Evolutionary conservation across 2,888 invertebrate species (phyloP), one percentile per base, ranked within the genome.

Genomic region (Gymnocheta viridis): DNA sequence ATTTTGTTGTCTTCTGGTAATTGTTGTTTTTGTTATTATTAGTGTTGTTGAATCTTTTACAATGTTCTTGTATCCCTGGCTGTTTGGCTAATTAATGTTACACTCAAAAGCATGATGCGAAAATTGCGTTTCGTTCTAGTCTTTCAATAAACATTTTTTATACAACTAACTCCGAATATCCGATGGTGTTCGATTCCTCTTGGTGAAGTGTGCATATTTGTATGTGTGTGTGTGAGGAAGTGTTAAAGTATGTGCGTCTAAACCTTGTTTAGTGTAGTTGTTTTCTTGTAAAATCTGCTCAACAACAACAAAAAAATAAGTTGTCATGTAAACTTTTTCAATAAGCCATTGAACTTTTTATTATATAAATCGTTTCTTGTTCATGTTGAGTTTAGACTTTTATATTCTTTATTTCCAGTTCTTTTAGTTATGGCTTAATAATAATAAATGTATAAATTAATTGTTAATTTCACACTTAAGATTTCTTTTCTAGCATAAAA

Each of bases 121-220:
- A 84, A 84, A 84, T 84, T 84, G 81, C 84, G 84, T 84, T 84
- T 81, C 81, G 84, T 84, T 84, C 81, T 62, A 84, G 84, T 81
- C 84, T 80, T 84, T 74, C 84, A 84, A 81, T 81, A 84, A n/a
- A 44, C 49, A 56, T 17, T 49, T 44, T 51, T 60, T 7, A 2
- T 56, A 12, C 35, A 35, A 62, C 41, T 27, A 41, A 29, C 22
- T 6, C n/a, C 14, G 24, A 24, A 67, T 32, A 62, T 27, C 41
- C 19, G 62, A 73, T 73, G 67, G 66, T 58, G 73, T 73, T 73
- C 64, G 54, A 64, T 74, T 64, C 41, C 62, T 41, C 14, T 35
- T 19, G 12, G 19, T 49, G 9, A 27, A 54, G 41, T 58, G n/a
- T 1, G 47, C 19, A 17, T 19, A 47, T 47, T 3, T 7, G 47